A percentile compares a stretch with the other conserved stretches of the same genome.
Evolutionary conservation across 2,797 vertebrate species (phyloP).

Genomic region (Cercopithecus diana): DNA sequence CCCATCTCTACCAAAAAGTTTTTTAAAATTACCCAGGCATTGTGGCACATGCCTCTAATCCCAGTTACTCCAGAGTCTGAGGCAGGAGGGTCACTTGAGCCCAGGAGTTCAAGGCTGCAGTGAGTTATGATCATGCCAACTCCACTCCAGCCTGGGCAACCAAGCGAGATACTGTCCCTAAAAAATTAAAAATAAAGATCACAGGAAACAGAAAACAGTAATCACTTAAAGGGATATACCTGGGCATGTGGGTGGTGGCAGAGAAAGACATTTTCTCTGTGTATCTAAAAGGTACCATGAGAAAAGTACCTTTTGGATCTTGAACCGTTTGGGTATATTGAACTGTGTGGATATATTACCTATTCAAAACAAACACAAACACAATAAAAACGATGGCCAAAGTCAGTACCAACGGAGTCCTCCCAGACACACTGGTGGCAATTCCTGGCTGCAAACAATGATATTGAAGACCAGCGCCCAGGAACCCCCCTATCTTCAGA

Average conservation of each 20-base stretch:
- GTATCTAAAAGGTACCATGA: background rate
- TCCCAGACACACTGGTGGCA: background rate
- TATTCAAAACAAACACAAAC: background rate
- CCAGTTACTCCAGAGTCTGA: too few relatives aligned
- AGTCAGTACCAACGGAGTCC: fast-evolving
- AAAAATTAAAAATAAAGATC: background rate
- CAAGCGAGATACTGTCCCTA: too few relatives aligned
- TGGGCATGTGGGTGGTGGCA: background rate
- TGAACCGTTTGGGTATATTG: background rate
- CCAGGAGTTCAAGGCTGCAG: too few relatives aligned
- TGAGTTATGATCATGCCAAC: too few relatives aligned
- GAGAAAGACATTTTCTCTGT: background rate
- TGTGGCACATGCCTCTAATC: too few relatives aligned
- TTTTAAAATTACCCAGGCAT: too few relatives aligned
- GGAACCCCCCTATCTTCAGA: background rate
- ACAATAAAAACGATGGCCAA: background rate
- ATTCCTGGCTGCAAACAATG: background rate
- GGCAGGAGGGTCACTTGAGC: too few relatives aligned
- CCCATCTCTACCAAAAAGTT: too few relatives aligned
- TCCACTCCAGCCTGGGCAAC: too few relatives aligned
- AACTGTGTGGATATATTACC: background rate
- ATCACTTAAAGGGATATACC: background rate
- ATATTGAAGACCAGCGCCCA: background rate
- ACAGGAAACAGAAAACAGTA: background rate
- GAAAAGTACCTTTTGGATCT: background rate